phyloP scores from a whole-genome alignment of 2,888 invertebrate genomes.

The Calameuta pallipes region DNA sequence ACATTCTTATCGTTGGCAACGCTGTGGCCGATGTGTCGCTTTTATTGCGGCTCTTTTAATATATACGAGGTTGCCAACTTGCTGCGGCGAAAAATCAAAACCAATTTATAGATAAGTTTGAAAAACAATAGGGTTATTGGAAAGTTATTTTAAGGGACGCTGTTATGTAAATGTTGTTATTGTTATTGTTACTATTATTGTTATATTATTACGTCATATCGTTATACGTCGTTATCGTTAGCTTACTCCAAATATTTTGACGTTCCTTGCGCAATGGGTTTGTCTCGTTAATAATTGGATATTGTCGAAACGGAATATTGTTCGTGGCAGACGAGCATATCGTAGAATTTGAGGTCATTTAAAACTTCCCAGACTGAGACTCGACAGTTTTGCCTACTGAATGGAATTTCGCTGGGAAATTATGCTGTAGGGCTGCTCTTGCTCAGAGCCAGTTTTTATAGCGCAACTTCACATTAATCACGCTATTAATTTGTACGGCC shows the following conservation, averaged over 20 bases:
- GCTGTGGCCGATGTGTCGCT: slow-evolving; percentile 12
- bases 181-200: not conserved
- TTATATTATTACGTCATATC: not conserved
- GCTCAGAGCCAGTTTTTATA: not conserved
- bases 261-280: not conserved
- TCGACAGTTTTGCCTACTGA: not conserved
- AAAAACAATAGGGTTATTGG: slow-evolving; percentile 27
- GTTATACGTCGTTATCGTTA: not conserved
- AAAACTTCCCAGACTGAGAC: not conserved
- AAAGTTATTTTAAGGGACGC: not conserved
- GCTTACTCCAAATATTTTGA: not conserved
- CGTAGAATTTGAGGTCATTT: not conserved
- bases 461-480: slow-evolving; percentile 30
- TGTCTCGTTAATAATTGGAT: not conserved
- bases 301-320: not conserved
- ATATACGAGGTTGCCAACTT: slow-evolving; percentile 13
- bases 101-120: slow-evolving; percentile 31
- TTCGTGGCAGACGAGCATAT: not conserved
- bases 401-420: not conserved
- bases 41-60: slow-evolving; percentile 16
- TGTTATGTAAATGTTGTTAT: not conserved
- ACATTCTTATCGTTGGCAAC: slow-evolving; percentile 32
- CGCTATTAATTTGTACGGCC: slow-evolving; percentile 39
- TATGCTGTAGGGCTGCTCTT: not conserved
- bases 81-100: slow-evolving; percentile 25